Conservation (phyloP, 2,797 vertebrate genomes). For the Natrix natrix region DNA sequence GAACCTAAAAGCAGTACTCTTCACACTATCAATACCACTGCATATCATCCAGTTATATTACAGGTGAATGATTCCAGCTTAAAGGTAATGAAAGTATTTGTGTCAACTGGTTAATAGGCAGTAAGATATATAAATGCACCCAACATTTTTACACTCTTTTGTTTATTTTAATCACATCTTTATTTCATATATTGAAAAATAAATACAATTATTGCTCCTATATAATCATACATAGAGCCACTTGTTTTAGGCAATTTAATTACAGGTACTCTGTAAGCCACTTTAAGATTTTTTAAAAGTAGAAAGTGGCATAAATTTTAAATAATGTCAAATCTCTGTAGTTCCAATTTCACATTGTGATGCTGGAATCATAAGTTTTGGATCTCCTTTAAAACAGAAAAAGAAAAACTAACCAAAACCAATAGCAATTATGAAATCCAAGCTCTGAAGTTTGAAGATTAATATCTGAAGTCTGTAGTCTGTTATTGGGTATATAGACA, state of each 20-base stretch:
- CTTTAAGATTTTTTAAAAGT: neutral
- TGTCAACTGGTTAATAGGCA: neutral
- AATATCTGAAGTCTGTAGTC: neutral
- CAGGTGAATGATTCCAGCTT: neutral
- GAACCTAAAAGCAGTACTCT: neutral
- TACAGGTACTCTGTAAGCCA: neutral
- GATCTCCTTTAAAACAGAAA: neutral
- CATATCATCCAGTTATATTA: neutral
- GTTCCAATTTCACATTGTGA: neutral
- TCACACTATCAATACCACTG: neutral
- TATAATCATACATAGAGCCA: neutral
- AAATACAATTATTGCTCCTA: neutral
- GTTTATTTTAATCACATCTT: neutral
- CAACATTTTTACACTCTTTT: neutral
- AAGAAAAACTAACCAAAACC: neutral
- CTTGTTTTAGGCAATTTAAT: neutral
- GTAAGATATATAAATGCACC: neutral
- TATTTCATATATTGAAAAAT: neutral
- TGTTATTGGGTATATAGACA: neutral
- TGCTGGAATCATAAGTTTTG: neutral
- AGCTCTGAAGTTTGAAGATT: neutral
- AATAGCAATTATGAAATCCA: neutral
- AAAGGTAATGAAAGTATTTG: neutral
- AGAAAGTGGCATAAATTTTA: neutral
- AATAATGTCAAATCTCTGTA: neutral